Percentiles rank a stretch among this genome's conserved stretches.
phyloP scores from a whole-genome alignment of 1,140 invertebrate genomes.

The Listronotus bonariensis region DNA sequence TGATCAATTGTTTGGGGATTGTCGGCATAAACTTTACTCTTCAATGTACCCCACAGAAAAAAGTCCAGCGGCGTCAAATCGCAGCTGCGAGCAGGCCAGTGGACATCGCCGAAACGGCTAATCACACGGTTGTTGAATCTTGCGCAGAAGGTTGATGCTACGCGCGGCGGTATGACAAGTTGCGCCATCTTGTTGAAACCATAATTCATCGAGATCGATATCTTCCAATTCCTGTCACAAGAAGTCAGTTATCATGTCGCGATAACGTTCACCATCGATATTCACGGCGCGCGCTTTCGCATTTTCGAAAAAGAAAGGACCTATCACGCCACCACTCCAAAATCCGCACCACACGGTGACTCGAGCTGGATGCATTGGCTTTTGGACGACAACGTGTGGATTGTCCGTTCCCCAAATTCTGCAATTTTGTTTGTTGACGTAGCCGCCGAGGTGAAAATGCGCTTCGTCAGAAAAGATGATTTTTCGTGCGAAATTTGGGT shows the following conservation, averaged over 20 bases:
- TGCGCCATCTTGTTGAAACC: conserved; percentile 45
- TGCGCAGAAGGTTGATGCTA: conserved; percentile 28
- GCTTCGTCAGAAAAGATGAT: conserved; percentile 51
- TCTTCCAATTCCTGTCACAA: conserved; percentile 38
- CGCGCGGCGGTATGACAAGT: conserved; percentile 30
- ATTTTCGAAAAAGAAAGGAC: conserved; percentile 43
- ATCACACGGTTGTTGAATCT: conserved; percentile 27
- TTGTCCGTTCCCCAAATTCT: conserved; percentile 45
- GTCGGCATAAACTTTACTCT: conserved; percentile 48
- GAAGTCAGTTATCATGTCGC: conserved; percentile 23
- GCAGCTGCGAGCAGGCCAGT: conserved; percentile 55
- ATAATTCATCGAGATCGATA: conserved; percentile 36
- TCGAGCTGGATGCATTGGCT: conserved; percentile 50
- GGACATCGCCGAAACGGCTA: conserved; percentile 32
- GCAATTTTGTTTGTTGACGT: conserved; percentile 54
- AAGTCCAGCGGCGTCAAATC: conserved; percentile 54
- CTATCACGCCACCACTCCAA: conserved; percentile 33
- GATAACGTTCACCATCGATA: conserved; percentile 36
- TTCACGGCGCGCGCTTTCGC: conserved; percentile 18
- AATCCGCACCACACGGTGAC: conserved; percentile 47
- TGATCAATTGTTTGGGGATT: conserved; percentile 15
- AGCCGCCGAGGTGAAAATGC: conserved; percentile 52
- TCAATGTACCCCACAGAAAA: conserved; percentile 56
- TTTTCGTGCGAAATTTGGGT: conserved; percentile 26
- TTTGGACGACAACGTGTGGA: conserved; percentile 47